Conservation (phyloP, 2,888 invertebrate species). For the Linnaemya tessellans region DNA sequence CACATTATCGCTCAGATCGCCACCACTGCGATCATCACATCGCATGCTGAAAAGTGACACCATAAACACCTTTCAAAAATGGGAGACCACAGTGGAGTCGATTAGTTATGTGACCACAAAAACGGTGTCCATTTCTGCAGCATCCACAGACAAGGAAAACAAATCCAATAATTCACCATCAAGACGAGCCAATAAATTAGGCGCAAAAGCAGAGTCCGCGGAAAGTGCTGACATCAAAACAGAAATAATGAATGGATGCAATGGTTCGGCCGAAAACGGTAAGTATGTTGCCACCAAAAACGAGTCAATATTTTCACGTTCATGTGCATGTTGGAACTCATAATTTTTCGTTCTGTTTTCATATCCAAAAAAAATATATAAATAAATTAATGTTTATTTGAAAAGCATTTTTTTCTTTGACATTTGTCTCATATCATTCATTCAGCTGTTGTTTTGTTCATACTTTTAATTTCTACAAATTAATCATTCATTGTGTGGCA, state of each 20-base stretch:
- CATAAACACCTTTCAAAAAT: constrained; percentile 83
- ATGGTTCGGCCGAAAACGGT: constrained; percentile 54
- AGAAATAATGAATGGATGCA: constrained; percentile 50
- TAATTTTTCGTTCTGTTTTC: background rate
- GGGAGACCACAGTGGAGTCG: constrained; percentile 83
- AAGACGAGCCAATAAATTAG: constrained; percentile 44
- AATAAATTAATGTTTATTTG: constrained; percentile 1
- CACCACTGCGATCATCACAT: constrained; percentile 74
- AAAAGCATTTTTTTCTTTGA: constrained; percentile 27
- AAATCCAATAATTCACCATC: background rate
- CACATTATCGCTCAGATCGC: constrained; percentile 77
- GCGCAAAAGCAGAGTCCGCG: background rate
- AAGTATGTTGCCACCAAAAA: constrained; percentile 8
- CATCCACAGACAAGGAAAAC: constrained; percentile 59
- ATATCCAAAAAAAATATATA: too few species aligned
- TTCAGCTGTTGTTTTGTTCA: constrained; percentile 43
- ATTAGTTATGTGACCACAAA: constrained; percentile 82
- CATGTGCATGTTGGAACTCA: constrained; percentile 56
- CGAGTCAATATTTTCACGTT: background rate
- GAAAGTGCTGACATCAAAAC: background rate
- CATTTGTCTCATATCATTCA: constrained; percentile 58
- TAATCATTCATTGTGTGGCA: constrained; percentile 14
- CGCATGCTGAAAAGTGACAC: constrained; percentile 80
- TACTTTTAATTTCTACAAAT: constrained; percentile 43
- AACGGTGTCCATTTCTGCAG: constrained; percentile 76